Percentiles rank a stretch among this genome's conserved stretches.
phyloP scores from a whole-genome alignment of 2,797 vertebrate genomes.

The Spinus pinus region DNA sequence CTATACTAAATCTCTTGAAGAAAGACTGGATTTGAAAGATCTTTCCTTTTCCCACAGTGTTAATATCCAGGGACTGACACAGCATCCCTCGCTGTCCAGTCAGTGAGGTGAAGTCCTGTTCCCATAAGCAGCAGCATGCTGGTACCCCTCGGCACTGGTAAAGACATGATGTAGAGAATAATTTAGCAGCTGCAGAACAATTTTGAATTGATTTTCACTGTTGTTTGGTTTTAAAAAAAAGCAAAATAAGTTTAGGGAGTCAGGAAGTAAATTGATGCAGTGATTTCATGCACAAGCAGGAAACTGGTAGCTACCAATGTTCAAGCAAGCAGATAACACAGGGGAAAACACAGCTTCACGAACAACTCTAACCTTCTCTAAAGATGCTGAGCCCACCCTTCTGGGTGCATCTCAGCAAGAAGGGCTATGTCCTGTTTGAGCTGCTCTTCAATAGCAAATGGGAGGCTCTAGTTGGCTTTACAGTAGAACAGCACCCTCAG shows the following conservation, averaged over 20 bases:
- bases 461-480: background rate
- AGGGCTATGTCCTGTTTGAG: background rate
- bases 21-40: background rate
- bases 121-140: background rate
- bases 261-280: background rate
- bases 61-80: background rate
- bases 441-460: background rate
- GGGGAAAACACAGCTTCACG: background rate
- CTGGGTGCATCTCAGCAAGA: background rate
- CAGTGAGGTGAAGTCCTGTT: background rate
- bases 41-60: background rate
- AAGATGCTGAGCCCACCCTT: too few relatives aligned
- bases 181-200: background rate
- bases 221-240: too few relatives aligned
- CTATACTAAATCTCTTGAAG: background rate
- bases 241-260: background rate
- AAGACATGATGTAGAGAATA: background rate
- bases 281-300: background rate
- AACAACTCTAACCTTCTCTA: background rate
- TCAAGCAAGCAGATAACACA: background rate
- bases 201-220: background rate
- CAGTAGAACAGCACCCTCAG: background rate
- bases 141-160: background rate
- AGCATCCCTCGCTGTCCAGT: background rate
- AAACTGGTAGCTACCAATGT: background rate